phyloP scores from a whole-genome alignment of 2,888 invertebrate genomes.

The Macrophya annulata region DNA sequence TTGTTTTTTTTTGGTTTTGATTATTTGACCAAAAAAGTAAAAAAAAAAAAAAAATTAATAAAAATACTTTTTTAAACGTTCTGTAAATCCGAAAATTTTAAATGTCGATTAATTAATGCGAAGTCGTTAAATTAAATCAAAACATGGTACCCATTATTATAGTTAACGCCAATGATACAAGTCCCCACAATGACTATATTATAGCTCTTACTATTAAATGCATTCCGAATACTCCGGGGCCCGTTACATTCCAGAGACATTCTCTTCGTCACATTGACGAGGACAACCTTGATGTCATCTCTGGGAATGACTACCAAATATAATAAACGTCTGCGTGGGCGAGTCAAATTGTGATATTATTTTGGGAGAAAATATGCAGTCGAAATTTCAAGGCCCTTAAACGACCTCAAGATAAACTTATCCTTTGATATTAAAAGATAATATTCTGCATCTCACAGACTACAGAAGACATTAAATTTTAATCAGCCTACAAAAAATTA shows the following conservation, averaged over 20 bases:
- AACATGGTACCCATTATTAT: not conserved
- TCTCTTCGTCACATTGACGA: constrained; percentile 26
- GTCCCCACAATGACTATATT: not conserved
- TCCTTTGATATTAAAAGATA: not conserved
- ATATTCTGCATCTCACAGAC: not conserved
- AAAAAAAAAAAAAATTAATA: not conserved
- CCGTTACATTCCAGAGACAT: constrained; percentile 36
- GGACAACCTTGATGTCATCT: constrained; percentile 34
- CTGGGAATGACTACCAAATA: not conserved
- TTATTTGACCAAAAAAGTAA: not conserved
- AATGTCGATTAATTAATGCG: not conserved
- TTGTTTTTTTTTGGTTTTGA: not conserved
- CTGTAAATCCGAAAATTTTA: not conserved
- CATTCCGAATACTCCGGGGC: constrained; percentile 16
- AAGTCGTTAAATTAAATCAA: constrained; percentile 6
- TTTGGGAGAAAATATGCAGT: not conserved
- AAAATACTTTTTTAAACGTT: not conserved
- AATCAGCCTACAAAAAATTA: not conserved
- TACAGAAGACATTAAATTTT: not conserved
- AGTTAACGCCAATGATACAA: constrained; percentile 12
- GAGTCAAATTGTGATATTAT: not conserved
- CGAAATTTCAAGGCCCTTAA: constrained; percentile 20
- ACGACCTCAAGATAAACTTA: not conserved
- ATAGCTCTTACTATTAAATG: not conserved
- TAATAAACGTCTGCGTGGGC: not conserved